Base-by-base conservation (phyloP, 2,888 invertebrate species). In the Ferdinandea cuprea region DNA sequence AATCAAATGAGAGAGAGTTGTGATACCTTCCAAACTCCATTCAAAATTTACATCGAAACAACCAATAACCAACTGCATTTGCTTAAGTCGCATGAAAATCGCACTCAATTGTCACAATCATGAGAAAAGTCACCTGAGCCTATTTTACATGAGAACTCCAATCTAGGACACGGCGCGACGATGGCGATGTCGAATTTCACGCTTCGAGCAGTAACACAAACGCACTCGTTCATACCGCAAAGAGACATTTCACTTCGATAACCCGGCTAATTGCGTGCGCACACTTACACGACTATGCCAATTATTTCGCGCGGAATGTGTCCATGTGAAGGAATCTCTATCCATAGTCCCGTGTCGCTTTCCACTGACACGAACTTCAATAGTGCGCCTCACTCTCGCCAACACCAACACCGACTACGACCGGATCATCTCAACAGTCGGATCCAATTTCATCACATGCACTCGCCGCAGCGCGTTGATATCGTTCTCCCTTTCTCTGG, bases 231-330 rank as follows among this genome's bases (percentile, higher is more conserved):
- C n/a, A n/a, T 52, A 46, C 32, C 61, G 61, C 72, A 44, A 61
- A 21, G 17, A 73, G 63, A 73, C 73, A 65, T 65, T 73, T 65
- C 44, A 72, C 72, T 42, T 63, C 35, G 71, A 58, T 72, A 54
- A 63, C 32, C 30, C 25, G 5, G 73, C 63, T 73, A 73, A 73
- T 73, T 73, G 73, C 37, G 63, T 73, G 44, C n/a, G n/a, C 73
- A 56, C 63, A 56, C 73, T 73, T 73, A 65, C 63, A 63, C 35
- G 44, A 44, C 17, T 48, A 73, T 54, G 37, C 54, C 73, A 73
- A 73, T 73, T 73, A 73, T 73, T 63, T 19, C 28, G 19, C 8
- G 25, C 46, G 19, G 19, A 63, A 50, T 54, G 35, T 46, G 25
- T 30, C 32, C 19, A 19, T 30, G 17, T 30, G 19, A 28, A 17